phyloP scores from a whole-genome alignment of 2,113 vertebrate genomes.

The Calypte anna region DNA sequence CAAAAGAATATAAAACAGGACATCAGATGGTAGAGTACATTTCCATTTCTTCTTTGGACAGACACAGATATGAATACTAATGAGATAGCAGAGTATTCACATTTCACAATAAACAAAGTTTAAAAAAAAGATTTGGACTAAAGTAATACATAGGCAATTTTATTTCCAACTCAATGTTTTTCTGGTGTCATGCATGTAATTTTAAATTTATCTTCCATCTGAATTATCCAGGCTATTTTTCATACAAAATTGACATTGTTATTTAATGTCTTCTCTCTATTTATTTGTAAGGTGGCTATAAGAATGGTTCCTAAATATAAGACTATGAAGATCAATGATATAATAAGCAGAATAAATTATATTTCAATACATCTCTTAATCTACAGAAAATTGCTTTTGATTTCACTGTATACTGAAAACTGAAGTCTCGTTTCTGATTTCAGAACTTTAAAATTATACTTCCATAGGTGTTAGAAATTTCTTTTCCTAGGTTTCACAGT shows the following conservation, averaged over 20 bases:
- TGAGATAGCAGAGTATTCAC: neutral
- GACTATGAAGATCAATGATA: neutral
- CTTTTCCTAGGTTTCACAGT: neutral
- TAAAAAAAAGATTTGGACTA: neutral
- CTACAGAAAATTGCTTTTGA: neutral
- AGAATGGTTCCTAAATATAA: constrained; percentile 11
- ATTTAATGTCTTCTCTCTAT: constrained; percentile 20
- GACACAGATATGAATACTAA: neutral
- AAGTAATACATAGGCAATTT: neutral
- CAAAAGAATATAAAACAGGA: neutral
- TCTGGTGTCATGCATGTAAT: neutral
- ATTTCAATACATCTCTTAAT: constrained; percentile 3
- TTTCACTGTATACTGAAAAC: constrained; percentile 1
- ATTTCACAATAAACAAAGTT: neutral
- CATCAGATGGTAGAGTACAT: neutral
- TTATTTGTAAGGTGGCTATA: constrained; percentile 34
- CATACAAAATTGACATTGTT: constrained; percentile 30
- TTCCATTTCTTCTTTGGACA: constrained; percentile 1
- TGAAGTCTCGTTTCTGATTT: neutral
- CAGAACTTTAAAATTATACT: neutral
- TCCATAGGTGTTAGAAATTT: neutral
- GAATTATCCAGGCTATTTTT: constrained; percentile 16
- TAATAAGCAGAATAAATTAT: neutral
- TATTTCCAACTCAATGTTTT: neutral
- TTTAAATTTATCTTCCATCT: constrained; percentile 23